Evolutionary conservation across 2,797 vertebrate species (phyloP).

Genomic region (Coregonus suidteri): DNA sequence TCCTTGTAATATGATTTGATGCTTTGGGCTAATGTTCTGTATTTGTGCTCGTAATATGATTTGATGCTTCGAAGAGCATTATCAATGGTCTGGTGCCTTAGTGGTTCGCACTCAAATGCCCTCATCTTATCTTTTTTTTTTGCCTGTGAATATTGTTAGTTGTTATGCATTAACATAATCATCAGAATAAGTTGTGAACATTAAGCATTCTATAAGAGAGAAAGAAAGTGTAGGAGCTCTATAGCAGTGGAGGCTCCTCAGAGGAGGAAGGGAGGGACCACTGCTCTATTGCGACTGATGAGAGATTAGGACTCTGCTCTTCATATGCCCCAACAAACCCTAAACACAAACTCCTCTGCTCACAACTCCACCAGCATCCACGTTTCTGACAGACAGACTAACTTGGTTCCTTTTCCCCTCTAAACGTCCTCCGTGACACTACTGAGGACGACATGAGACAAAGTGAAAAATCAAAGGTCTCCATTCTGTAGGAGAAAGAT

Average conservation of each 20-base stretch:
- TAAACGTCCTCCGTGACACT: no score
- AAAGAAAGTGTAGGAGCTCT: no score
- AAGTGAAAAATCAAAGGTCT: not conserved
- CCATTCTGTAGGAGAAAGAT: not conserved
- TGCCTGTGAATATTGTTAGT: not conserved
- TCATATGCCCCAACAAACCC: no score
- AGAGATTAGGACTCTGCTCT: no score
- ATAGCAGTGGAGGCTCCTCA: no score
- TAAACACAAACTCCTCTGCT: not conserved
- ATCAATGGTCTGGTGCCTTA: conserved; percentile 11
- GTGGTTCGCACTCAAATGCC: not conserved
- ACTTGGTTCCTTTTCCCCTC: no score
- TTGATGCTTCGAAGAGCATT: conserved; percentile 1
- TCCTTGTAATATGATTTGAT: conserved; percentile 2
- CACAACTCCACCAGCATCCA: not conserved
- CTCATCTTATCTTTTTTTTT: not conserved
- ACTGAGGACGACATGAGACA: not conserved
- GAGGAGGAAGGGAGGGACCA: no score
- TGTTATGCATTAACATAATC: not conserved
- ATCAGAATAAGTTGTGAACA: no score
- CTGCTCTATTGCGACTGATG: no score
- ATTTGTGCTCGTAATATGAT: conserved; percentile 1
- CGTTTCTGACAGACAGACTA: no score
- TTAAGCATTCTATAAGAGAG: no score
- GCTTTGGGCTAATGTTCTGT: not conserved